Evolutionary conservation across 2,888 invertebrate genomes (phyloP).

Genomic region (Rotaria socialis): DNA sequence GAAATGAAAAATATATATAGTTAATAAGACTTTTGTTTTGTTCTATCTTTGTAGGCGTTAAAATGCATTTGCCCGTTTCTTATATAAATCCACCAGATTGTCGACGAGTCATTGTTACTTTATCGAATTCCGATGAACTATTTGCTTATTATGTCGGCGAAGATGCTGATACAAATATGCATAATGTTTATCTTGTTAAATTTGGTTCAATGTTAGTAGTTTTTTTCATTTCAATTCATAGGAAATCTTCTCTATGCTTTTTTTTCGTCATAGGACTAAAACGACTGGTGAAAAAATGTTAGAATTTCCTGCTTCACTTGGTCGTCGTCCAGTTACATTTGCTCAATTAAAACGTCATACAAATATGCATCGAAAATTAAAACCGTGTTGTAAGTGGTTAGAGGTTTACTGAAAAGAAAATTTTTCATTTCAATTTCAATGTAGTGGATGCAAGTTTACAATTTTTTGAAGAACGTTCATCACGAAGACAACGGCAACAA

Average conservation of each 20-base stretch:
- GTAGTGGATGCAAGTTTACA: constrained; percentile 4
- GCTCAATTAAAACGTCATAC: neutral
- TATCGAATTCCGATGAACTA: neutral
- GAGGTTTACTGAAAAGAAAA: neutral
- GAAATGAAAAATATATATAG: no score
- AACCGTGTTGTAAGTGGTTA: neutral
- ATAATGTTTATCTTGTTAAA: constrained; percentile 12
- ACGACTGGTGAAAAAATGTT: neutral
- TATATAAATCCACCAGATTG: neutral
- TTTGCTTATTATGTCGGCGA: constrained; percentile 23
- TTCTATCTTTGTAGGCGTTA: neutral
- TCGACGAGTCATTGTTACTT: neutral
- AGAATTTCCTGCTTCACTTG: neutral
- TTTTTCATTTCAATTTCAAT: neutral
- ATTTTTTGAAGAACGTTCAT: constrained; percentile 19
- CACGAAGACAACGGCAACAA: constrained; percentile 9
- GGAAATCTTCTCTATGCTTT: neutral
- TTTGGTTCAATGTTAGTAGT: neutral
- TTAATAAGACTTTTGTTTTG: no score
- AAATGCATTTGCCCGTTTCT: constrained; percentile 20
- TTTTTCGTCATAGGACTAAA: neutral
- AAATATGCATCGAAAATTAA: neutral
- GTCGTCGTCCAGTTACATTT: constrained; percentile 4
- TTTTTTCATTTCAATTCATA: neutral
- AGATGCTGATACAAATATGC: neutral